phyloP scores from a whole-genome alignment of 2,113 vertebrate genomes.

The Paramisgurnus dabryanus region DNA sequence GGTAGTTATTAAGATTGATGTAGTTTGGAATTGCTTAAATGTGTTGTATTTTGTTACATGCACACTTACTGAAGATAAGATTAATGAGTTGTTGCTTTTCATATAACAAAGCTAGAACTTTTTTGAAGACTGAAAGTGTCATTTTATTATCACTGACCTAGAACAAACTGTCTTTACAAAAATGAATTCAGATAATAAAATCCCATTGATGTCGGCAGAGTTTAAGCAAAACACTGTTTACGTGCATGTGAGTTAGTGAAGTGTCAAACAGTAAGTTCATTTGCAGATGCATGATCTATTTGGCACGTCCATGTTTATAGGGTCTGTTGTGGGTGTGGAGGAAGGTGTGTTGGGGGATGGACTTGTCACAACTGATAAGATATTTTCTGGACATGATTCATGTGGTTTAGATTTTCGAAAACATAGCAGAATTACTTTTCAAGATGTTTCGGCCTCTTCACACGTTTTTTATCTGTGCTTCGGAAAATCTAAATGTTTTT shows the following conservation, averaged over 20 bases:
- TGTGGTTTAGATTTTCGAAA: not conserved
- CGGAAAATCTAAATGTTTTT: not conserved
- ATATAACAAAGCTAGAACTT: too few relatives aligned
- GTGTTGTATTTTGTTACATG: too few relatives aligned
- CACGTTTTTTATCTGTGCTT: not conserved
- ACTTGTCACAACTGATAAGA: conserved; percentile 8
- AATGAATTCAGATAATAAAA: not conserved
- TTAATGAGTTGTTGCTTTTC: too few relatives aligned
- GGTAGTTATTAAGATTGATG: too few relatives aligned
- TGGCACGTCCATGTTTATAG: conserved; percentile 20
- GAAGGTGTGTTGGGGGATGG: conserved; percentile 5
- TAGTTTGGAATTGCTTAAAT: too few relatives aligned
- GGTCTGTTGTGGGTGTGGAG: not conserved
- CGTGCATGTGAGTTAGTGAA: not conserved
- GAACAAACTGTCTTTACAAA: not conserved
- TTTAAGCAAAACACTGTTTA: not conserved
- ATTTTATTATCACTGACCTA: not conserved
- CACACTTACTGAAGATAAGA: too few relatives aligned
- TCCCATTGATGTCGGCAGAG: not conserved
- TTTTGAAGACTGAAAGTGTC: too few relatives aligned
- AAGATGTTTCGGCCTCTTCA: not conserved
- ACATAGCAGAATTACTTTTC: not conserved
- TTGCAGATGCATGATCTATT: conserved; percentile 17
- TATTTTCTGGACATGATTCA: not conserved
- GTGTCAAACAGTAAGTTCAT: not conserved